These are phyloP conservation scores for Octopus bimaculoides DNA, from an alignment of 1,140 invertebrate genomes.

Conservation along the genomic window DNA sequence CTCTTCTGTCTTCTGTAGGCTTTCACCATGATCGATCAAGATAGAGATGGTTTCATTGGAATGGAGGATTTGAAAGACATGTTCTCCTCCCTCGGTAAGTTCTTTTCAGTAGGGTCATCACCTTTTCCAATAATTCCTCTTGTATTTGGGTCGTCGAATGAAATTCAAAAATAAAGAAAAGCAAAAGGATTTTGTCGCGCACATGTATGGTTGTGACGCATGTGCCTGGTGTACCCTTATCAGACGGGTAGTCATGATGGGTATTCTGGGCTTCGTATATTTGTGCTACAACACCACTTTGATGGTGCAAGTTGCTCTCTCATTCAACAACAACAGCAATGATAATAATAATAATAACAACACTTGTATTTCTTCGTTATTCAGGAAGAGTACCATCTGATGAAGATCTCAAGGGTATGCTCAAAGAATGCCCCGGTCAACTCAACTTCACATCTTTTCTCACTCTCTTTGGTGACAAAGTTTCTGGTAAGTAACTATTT, in stretches of 20 bases:
- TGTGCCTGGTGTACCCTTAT: no score
- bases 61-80: conserved; percentile 93
- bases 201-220: no score
- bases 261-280: no score
- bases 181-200: no score
- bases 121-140: no score
- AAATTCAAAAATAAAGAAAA: no score
- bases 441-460: conserved; percentile 99
- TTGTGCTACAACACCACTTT: no score
- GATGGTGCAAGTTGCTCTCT: no score
- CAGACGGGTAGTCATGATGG: no score
- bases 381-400: conserved; percentile 68
- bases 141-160: no score
- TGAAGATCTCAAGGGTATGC: conserved; percentile 93
- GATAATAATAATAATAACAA: neutral
- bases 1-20: conserved; percentile 65
- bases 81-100: conserved; percentile 85
- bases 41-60: conserved; percentile 96
- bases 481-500: conserved; percentile 68
- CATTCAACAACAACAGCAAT: no score
- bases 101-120: neutral
- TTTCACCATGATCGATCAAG: conserved; percentile 97
- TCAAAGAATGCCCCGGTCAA: conserved; percentile 95
- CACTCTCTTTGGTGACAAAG: conserved; percentile 89
- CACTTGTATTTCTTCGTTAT: neutral